Conservation (phyloP, 2,797 vertebrate genomes). For the Botia almorhae region DNA sequence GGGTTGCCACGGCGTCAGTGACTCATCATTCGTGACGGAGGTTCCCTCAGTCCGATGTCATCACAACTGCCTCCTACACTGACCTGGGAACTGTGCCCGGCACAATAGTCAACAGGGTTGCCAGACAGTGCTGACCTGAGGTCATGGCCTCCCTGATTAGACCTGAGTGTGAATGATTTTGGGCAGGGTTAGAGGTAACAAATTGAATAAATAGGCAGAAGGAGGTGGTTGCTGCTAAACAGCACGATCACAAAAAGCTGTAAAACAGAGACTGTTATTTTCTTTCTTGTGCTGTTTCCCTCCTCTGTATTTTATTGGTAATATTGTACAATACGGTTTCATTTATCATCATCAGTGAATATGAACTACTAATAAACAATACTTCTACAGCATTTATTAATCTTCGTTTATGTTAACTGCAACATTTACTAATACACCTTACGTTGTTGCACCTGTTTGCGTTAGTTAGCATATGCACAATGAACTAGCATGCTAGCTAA, state of each 20-base stretch:
- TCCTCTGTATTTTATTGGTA: no score
- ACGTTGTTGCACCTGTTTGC: no score
- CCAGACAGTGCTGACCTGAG: conserved; percentile 24
- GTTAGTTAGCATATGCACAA: no score
- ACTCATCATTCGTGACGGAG: conserved; percentile 68
- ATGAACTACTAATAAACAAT: no score
- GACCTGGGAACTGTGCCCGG: conserved; percentile 32
- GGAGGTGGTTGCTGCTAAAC: conserved; percentile 5
- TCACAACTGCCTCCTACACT: conserved; percentile 18
- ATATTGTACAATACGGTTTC: no score
- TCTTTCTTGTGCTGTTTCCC: no score
- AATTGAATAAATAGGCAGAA: conserved; percentile 5
- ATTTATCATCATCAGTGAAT: no score
- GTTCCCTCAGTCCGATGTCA: conserved; percentile 11
- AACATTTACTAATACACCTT: no score
- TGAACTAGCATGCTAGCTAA: no score
- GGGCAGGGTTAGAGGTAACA: background rate
- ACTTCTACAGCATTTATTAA: no score
- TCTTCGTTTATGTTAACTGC: no score
- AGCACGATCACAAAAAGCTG: no score
- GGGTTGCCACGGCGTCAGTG: conserved; percentile 71
- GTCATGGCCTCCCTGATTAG: conserved; percentile 3
- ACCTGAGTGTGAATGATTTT: conserved; percentile 9
- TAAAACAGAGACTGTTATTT: background rate
- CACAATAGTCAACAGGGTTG: background rate